These are phyloP conservation scores for Dromococcyx pavoninus DNA, from an alignment of 2,797 vertebrate genomes.

Conservation along the genomic window DNA sequence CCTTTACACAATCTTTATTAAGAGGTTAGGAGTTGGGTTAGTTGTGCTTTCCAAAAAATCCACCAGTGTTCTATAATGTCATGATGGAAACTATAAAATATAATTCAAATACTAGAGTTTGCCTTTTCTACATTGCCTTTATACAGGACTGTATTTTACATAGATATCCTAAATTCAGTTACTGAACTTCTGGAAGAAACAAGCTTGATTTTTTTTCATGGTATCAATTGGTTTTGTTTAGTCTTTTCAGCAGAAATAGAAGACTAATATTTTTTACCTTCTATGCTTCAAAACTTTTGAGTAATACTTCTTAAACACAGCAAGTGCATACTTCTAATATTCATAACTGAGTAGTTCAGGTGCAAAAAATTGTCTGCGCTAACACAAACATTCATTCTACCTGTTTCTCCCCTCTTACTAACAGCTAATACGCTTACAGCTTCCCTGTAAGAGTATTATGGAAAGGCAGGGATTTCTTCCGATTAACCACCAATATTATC, in stretches of 20 bases:
- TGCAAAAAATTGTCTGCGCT: not conserved
- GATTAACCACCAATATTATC: not conserved
- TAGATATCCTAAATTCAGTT: not conserved
- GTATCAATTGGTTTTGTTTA: not conserved
- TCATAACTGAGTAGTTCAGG: not conserved
- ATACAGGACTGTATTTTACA: not conserved
- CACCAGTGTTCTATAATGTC: not conserved
- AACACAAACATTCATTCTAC: not conserved
- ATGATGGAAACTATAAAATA: not conserved
- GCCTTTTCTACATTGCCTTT: not conserved
- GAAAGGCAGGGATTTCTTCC: not conserved
- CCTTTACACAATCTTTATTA: not conserved
- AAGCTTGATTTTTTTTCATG: not conserved
- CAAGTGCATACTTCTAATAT: not conserved
- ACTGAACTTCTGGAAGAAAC: not conserved
- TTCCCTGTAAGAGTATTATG: no score
- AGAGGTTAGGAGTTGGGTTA: not conserved
- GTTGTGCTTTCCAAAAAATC: not conserved
- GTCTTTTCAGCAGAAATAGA: not conserved
- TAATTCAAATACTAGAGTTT: not conserved
- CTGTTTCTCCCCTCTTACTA: accelerated
- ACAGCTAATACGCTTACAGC: not conserved
- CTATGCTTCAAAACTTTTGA: not conserved
- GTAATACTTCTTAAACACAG: not conserved
- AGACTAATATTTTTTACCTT: not conserved